Evolutionary conservation across 2,797 vertebrate genomes (phyloP).

Genomic region (Triplophysa yarkandensis): DNA sequence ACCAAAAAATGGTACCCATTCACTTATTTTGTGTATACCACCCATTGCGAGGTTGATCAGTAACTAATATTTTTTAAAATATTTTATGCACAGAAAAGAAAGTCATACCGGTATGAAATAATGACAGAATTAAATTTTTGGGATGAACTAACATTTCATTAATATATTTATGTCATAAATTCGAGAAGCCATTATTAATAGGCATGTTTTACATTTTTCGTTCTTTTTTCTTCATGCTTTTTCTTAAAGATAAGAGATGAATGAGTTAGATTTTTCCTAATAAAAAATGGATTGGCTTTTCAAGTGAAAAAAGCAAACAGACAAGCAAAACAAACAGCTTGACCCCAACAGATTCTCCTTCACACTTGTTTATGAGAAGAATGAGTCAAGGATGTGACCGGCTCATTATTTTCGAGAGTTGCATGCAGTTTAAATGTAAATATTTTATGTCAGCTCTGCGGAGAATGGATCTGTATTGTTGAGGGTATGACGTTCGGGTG

Average conservation of each 20-base stretch:
- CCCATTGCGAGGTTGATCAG: no score
- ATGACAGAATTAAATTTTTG: background rate
- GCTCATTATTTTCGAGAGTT: conserved; percentile 3
- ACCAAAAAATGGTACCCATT: no score
- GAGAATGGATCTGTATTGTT: conserved; percentile 21
- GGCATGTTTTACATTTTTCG: background rate
- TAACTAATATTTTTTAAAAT: no score
- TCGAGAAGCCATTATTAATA: background rate
- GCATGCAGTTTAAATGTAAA: background rate
- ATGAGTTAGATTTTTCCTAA: conserved; percentile 40
- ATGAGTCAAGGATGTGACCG: conserved; percentile 9
- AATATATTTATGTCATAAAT: background rate
- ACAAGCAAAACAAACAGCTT: background rate
- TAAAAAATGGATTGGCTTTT: conserved; percentile 33
- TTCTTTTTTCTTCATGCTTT: conserved; percentile 17
- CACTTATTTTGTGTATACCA: no score
- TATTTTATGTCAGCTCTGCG: background rate
- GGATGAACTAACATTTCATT: background rate
- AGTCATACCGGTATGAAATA: no score
- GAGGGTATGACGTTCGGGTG: conserved; percentile 48
- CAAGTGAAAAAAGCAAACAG: conserved; percentile 7
- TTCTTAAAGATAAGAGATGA: conserved; percentile 9
- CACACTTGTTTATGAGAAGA: background rate
- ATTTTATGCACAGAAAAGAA: no score
- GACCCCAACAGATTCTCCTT: conserved; percentile 15